These are phyloP conservation scores for Sphaeramia orbicularis DNA, from an alignment of 2,797 vertebrate genomes.

Conservation along the genomic window DNA sequence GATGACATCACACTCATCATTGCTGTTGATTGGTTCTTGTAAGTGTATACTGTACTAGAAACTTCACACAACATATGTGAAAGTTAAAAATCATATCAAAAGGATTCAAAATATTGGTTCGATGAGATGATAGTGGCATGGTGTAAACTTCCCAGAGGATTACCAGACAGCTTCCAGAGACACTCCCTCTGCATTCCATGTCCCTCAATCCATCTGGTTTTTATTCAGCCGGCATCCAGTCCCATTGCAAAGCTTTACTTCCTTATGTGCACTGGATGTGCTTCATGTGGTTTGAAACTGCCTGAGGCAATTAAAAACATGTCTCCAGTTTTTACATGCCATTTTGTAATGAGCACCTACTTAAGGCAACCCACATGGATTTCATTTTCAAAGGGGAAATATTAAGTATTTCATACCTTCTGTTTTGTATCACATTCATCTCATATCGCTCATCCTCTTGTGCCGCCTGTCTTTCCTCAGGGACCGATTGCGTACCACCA, in stretches of 20 bases:
- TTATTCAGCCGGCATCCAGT: constrained; percentile 51
- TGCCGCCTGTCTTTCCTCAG: constrained; percentile 70
- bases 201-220: constrained; percentile 61
- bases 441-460: constrained; percentile 7
- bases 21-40: constrained; percentile 99
- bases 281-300: constrained; percentile 17
- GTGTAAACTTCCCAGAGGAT: constrained; percentile 21
- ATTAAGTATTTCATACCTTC: neutral
- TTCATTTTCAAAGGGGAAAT: neutral
- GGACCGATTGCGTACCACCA: constrained; percentile 94
- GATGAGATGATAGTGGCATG: constrained; percentile 1
- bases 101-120: neutral
- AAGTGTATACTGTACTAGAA: constrained; percentile 76
- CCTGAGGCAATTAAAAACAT: constrained; percentile 11
- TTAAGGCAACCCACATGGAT: neutral
- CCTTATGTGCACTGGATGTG: constrained; percentile 15
- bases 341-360: neutral
- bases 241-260: constrained; percentile 4
- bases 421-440: neutral
- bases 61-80: neutral
- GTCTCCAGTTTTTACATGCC: constrained; percentile 9
- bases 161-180: constrained; percentile 27
- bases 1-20: constrained; percentile 97
- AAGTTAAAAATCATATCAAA: constrained; percentile 2
- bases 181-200: constrained; percentile 54